phyloP scores from a whole-genome alignment of 2,797 vertebrate genomes.

The Hippoglossus hippoglossus region DNA sequence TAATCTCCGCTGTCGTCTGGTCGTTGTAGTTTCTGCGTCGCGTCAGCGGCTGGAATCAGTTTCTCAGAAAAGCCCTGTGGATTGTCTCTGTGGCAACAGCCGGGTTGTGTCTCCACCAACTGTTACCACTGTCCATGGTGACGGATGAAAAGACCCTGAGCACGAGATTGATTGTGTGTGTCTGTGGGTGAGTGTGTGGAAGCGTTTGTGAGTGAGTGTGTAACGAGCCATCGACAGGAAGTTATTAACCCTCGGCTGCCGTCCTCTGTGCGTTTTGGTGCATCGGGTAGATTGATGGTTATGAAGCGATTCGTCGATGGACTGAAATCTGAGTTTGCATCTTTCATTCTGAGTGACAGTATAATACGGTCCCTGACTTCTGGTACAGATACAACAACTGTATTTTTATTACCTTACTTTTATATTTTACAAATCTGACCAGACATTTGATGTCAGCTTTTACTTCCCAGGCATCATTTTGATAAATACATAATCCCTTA shows the following conservation, averaged over 20 bases:
- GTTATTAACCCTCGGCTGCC: conserved; percentile 44
- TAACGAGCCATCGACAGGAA: conserved; percentile 24
- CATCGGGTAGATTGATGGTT: conserved; percentile 33
- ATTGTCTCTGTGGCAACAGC: conserved; percentile 61
- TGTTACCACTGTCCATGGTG: conserved; percentile 19
- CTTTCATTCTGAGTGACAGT: not conserved
- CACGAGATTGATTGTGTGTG: conserved; percentile 15
- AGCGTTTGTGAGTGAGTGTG: not conserved
- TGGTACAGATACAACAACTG: not conserved
- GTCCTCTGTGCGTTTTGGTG: conserved; percentile 28
- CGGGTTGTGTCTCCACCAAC: conserved; percentile 18
- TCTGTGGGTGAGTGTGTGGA: no score
- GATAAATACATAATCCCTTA: no score
- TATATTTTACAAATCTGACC: no score
- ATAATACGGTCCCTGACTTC: not conserved
- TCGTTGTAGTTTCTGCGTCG: not conserved
- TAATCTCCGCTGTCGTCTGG: conserved; percentile 30
- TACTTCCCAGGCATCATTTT: no score
- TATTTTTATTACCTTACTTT: no score
- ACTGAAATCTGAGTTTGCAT: not conserved
- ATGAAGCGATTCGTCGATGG: conserved; percentile 12
- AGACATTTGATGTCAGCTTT: no score
- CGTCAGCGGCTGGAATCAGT: conserved; percentile 47
- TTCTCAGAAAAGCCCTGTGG: conserved; percentile 45
- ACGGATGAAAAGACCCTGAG: conserved; percentile 44